A percentile compares a stretch with the other conserved stretches of the same genome.
phyloP scores from a whole-genome alignment of 2,797 vertebrate species.

The Scyliorhinus canicula region DNA sequence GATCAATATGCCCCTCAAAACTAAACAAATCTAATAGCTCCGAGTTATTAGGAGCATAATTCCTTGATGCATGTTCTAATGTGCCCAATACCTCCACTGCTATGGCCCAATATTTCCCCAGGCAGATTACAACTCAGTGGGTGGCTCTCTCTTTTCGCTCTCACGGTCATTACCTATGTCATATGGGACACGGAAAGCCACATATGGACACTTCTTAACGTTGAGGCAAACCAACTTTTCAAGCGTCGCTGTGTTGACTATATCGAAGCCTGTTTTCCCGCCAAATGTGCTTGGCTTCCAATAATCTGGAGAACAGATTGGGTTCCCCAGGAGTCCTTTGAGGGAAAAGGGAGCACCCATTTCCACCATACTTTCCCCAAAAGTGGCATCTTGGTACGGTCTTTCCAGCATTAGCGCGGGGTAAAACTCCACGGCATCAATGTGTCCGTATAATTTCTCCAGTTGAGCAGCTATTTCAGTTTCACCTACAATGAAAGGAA shows the following conservation, averaged over 20 bases:
- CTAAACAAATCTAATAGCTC: background rate
- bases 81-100: background rate
- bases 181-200: conserved; percentile 67
- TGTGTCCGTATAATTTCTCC: conserved; percentile 81
- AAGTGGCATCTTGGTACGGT: conserved; percentile 61
- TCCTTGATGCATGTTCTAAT: background rate
- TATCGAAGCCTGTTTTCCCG: conserved; percentile 72
- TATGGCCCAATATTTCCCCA: background rate
- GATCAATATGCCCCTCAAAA: background rate
- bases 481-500: conserved; percentile 61
- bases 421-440: conserved; percentile 86
- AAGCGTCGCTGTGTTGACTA: conserved; percentile 74
- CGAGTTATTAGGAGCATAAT: background rate
- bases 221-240: conserved; percentile 82
- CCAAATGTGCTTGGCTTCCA: conserved; percentile 97
- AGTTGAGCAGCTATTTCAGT: conserved; percentile 66
- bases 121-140: conserved; percentile 61
- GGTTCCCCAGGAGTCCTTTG: conserved; percentile 88
- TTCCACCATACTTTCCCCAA: conserved; percentile 93
- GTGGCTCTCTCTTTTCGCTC: conserved; percentile 39
- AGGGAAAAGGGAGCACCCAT: conserved; percentile 91
- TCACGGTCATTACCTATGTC: rapidly evolving
- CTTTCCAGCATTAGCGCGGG: conserved; percentile 77
- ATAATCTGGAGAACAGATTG: conserved; percentile 88
- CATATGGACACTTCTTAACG: conserved; percentile 76